A percentile compares a stretch with the other conserved stretches of the same genome.
phyloP scores from a whole-genome alignment of 1,140 invertebrate genomes.

The Pseudomyrmex sp. region DNA sequence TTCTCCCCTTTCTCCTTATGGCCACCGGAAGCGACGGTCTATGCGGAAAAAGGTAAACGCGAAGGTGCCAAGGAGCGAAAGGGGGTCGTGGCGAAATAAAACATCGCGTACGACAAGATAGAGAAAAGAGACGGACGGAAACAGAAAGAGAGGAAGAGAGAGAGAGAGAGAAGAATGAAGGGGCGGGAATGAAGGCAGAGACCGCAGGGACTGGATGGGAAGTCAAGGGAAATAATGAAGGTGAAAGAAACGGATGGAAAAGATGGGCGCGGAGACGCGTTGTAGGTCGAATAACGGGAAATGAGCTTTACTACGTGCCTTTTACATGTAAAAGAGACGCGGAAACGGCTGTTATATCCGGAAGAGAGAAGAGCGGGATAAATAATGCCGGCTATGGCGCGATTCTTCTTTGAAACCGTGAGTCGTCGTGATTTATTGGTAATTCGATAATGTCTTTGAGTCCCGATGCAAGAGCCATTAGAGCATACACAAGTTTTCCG shows the following conservation, averaged over 20 bases:
- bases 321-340: constrained; percentile 55
- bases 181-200: background rate
- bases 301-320: constrained; percentile 48
- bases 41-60: background rate
- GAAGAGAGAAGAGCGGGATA: constrained; percentile 34
- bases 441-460: constrained; percentile 51
- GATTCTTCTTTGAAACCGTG: constrained; percentile 47
- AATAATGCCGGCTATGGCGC: constrained; percentile 44
- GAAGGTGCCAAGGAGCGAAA: constrained; percentile 35
- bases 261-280: background rate
- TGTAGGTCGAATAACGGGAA: constrained; percentile 47
- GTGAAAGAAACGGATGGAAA: background rate
- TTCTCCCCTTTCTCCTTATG: background rate
- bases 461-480: constrained; percentile 22
- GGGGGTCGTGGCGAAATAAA: constrained; percentile 12
- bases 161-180: background rate
- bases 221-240: constrained; percentile 39
- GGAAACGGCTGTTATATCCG: constrained; percentile 30
- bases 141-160: too few relatives aligned
- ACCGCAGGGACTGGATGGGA: background rate
- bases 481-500: constrained; percentile 30
- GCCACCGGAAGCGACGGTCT: constrained; percentile 37
- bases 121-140: constrained; percentile 17
- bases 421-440: constrained; percentile 53
- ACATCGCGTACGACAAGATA: constrained; percentile 17